A percentile compares a stretch with the other conserved stretches of the same genome.
phyloP scores from a whole-genome alignment of 2,797 vertebrate genomes.

The Manis crassicaudata region DNA sequence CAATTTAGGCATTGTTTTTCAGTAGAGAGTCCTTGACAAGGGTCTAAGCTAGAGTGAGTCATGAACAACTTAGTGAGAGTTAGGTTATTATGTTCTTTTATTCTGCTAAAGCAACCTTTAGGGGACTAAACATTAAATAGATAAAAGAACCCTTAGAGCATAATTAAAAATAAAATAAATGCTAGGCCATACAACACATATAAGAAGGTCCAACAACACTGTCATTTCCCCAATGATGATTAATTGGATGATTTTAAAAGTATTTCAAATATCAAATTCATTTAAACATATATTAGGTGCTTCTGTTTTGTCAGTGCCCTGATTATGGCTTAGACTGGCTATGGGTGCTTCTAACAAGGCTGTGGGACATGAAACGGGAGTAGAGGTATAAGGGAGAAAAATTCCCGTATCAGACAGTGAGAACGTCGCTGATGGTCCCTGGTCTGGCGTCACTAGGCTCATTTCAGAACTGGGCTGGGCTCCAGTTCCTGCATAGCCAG shows the following conservation, averaged over 20 bases:
- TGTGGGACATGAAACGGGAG: neutral
- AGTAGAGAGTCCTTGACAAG: neutral
- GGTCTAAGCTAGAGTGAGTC: neutral
- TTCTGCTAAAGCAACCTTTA: neutral
- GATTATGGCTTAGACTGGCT: neutral
- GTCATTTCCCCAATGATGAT: neutral
- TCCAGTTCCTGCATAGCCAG: neutral
- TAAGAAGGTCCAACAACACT: neutral
- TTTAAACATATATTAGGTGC: neutral
- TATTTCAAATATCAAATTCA: neutral
- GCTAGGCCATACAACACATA: neutral
- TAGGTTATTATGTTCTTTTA: neutral
- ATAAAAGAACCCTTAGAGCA: neutral
- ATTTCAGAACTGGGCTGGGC: neutral
- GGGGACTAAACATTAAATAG: neutral
- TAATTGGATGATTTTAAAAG: neutral
- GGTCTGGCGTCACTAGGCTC: neutral
- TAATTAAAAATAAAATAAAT: slow-evolving; percentile 27
- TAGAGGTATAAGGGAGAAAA: neutral
- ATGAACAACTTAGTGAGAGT: neutral
- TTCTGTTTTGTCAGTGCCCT: neutral
- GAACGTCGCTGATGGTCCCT: neutral
- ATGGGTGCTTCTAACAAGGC: too few species aligned
- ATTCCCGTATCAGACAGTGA: neutral
- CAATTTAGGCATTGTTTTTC: neutral